phyloP scores from a whole-genome alignment of 2,797 vertebrate genomes.

The Anabas testudineus region DNA sequence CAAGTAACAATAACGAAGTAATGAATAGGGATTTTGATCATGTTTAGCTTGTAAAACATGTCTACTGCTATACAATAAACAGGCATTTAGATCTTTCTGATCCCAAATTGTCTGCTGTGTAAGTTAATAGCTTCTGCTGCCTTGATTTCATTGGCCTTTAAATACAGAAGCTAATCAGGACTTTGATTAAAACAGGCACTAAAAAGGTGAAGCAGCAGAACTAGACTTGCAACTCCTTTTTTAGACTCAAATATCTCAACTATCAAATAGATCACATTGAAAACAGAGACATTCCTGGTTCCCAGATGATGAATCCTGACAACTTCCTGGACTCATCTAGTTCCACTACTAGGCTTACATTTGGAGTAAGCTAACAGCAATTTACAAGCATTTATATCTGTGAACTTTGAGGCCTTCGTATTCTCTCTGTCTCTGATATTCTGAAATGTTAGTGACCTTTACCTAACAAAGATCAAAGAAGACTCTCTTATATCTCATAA shows the following conservation, averaged over 20 bases:
- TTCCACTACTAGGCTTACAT: no score
- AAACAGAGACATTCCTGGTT: neutral
- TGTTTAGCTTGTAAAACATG: neutral
- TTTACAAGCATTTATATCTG: no score
- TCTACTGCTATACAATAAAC: slow-evolving; percentile 1
- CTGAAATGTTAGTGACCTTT: no score
- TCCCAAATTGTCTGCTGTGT: slow-evolving; percentile 9
- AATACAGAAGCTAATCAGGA: slow-evolving; percentile 43
- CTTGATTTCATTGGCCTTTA: slow-evolving; percentile 57
- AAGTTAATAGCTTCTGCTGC: slow-evolving; percentile 26
- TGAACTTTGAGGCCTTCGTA: no score
- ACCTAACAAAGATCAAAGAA: no score
- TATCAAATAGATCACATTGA: neutral
- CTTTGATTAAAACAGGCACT: slow-evolving; percentile 33
- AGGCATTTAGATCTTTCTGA: slow-evolving; percentile 6
- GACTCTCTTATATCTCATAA: no score
- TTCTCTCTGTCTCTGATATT: no score
- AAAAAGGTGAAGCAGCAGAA: slow-evolving; percentile 24
- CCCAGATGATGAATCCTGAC: neutral
- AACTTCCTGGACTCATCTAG: no score
- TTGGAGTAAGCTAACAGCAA: no score
- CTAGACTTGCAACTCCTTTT: neutral
- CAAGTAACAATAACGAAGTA: neutral
- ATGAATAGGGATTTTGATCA: slow-evolving; percentile 12
- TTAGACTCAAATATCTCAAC: no score